These are phyloP conservation scores for Melanargia galathea DNA, from an alignment of 2,888 invertebrate genomes.

Conservation along the genomic window DNA sequence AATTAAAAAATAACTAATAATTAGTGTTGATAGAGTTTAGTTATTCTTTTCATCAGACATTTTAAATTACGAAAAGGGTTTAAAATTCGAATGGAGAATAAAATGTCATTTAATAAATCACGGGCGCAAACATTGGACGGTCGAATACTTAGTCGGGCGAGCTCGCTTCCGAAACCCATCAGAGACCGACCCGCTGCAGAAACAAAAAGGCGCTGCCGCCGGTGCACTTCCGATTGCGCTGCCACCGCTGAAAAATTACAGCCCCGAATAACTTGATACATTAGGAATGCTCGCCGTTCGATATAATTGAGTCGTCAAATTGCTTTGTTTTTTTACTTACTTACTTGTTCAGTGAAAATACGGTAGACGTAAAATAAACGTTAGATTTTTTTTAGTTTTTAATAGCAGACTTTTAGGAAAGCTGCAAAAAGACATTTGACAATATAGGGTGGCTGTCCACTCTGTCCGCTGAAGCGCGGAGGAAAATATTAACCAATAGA, in stretches of 20 bases:
- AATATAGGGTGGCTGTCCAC: no score
- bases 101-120: constrained; percentile 64
- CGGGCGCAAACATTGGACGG: constrained; percentile 70
- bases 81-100: constrained; percentile 29
- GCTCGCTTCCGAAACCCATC: constrained; percentile 78
- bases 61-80: constrained; percentile 17
- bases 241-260: constrained; percentile 79
- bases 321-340: background rate
- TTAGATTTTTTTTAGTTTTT: no score
- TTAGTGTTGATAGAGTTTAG: no score
- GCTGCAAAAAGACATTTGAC: no score
- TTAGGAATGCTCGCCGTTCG: constrained; percentile 51
- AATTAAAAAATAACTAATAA: no score
- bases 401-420: no score
- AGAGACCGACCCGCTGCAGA: constrained; percentile 59
- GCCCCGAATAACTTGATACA: constrained; percentile 63
- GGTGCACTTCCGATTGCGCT: constrained; percentile 77
- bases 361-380: background rate
- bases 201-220: constrained; percentile 76
- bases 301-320: constrained; percentile 8
- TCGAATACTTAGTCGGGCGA: constrained; percentile 67
- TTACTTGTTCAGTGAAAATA: background rate
- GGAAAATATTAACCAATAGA: no score
- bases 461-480: no score
- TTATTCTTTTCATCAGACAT: constrained; percentile 28